These are phyloP conservation scores for Drosophila virilis DNA, from an alignment of 1,140 invertebrate genomes.

Conservation along the genomic window DNA sequence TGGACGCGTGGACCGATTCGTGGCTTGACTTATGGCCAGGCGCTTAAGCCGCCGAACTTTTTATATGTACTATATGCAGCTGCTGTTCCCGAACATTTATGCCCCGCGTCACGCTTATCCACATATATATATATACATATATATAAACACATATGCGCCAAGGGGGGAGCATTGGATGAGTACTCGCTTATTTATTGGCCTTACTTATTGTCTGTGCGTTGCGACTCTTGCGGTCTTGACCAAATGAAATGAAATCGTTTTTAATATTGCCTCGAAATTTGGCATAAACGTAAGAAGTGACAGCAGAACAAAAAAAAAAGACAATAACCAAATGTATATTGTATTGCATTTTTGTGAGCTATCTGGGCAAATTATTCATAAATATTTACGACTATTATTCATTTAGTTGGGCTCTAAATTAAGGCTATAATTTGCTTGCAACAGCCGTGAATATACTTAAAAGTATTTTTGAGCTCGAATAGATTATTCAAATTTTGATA, in stretches of 20 bases:
- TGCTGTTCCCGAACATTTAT: conserved; percentile 47
- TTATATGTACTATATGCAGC: conserved; percentile 30
- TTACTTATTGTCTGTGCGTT: conserved; percentile 53
- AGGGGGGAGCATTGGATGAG: background rate
- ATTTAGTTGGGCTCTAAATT: background rate
- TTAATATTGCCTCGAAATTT: conserved; percentile 42
- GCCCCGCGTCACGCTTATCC: conserved; percentile 29
- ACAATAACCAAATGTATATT: too few species aligned
- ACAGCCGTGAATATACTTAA: background rate
- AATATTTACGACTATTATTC: background rate
- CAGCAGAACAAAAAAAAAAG: background rate
- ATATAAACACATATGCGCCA: conserved; percentile 16
- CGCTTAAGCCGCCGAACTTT: conserved; percentile 69
- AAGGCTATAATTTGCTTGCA: too few species aligned
- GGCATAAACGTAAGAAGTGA: conserved; percentile 24
- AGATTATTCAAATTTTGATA: too few species aligned
- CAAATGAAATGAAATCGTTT: conserved; percentile 60
- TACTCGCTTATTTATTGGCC: conserved; percentile 32
- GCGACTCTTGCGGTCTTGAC: conserved; percentile 42
- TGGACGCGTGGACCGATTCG: conserved; percentile 19
- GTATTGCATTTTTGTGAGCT: background rate
- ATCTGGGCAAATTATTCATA: background rate
- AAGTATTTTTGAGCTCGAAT: background rate
- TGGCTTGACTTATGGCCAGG: conserved; percentile 66
- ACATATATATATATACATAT: too few species aligned